These are phyloP conservation scores for Struthio camelus DNA, from an alignment of 2,113 vertebrate genomes.

Conservation along the genomic window DNA sequence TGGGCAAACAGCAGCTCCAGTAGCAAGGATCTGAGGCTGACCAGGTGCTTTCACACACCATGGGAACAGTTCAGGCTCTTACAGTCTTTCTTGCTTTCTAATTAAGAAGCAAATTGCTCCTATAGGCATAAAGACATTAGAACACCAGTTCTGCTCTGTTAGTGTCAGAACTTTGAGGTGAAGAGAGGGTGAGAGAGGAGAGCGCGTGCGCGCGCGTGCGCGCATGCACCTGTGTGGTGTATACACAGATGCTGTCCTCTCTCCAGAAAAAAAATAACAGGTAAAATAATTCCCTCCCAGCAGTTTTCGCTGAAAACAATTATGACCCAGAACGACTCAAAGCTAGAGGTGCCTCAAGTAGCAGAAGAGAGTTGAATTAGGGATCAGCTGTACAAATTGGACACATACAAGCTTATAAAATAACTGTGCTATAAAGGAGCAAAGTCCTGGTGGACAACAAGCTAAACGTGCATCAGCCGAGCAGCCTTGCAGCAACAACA, in stretches of 20 bases:
- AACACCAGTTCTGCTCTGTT: not conserved
- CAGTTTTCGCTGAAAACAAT: accelerated
- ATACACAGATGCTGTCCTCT: not conserved
- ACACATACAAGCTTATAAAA: not conserved
- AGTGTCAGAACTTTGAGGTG: not conserved
- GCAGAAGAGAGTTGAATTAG: not conserved
- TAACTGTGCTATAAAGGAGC: not conserved
- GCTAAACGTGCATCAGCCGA: not conserved
- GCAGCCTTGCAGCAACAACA: not conserved
- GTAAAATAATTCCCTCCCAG: not conserved
- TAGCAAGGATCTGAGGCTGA: not conserved
- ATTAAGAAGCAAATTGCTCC: not conserved
- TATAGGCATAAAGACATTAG: not conserved
- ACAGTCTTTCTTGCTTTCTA: not conserved
- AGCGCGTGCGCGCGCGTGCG: not conserved
- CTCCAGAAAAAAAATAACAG: not conserved
- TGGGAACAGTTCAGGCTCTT: not conserved
- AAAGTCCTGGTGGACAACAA: not conserved
- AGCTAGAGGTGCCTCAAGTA: not conserved
- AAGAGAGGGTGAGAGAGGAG: not conserved
- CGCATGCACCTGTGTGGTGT: too few species aligned
- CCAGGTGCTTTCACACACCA: not conserved
- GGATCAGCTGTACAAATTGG: not conserved
- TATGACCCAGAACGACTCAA: not conserved
- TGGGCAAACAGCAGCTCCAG: not conserved